Conservation (phyloP, 1,140 invertebrate genomes). For the Druon quercuslanigerum region DNA sequence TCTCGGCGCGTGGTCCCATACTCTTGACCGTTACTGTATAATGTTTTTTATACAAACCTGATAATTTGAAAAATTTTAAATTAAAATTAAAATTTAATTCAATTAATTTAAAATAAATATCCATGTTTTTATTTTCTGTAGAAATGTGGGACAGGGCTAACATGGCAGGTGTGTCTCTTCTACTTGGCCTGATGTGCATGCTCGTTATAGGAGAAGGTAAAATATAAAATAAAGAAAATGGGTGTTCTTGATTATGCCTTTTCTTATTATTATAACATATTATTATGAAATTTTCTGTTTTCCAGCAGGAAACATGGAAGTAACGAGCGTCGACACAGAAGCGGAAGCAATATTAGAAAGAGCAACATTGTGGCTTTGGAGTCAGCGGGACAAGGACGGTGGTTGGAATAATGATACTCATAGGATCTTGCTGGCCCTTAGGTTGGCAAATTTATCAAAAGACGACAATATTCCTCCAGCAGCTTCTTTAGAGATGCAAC, state of each 20-base stretch:
- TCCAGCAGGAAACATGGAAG: constrained; percentile 38
- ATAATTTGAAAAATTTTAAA: too few species aligned
- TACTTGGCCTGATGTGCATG: constrained; percentile 54
- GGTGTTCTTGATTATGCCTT: neutral
- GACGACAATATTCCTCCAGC: constrained; percentile 74
- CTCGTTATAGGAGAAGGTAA: constrained; percentile 60
- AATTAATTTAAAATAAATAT: too few species aligned
- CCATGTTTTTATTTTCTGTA: constrained; percentile 28
- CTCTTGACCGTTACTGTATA: too few species aligned
- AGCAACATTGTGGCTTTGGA: constrained; percentile 81
- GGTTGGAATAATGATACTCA: constrained; percentile 88
- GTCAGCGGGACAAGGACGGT: constrained; percentile 81
- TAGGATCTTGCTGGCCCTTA: constrained; percentile 80
- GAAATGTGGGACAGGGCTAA: constrained; percentile 69
- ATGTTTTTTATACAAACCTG: too few species aligned
- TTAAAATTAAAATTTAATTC: too few species aligned
- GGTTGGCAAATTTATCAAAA: constrained; percentile 70
- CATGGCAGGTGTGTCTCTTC: constrained; percentile 62
- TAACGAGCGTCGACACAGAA: constrained; percentile 49
- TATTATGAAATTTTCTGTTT: neutral
- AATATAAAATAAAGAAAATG: constrained; percentile 7
- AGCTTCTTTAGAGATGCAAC: constrained; percentile 81
- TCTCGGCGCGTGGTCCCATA: too few species aligned
- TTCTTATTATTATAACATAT: too few species aligned
- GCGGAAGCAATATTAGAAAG: constrained; percentile 75